Percentiles rank a stretch among this genome's conserved stretches.
Evolutionary conservation across 2,113 vertebrate species (phyloP).

Genomic region (Chaetodon auriga): DNA sequence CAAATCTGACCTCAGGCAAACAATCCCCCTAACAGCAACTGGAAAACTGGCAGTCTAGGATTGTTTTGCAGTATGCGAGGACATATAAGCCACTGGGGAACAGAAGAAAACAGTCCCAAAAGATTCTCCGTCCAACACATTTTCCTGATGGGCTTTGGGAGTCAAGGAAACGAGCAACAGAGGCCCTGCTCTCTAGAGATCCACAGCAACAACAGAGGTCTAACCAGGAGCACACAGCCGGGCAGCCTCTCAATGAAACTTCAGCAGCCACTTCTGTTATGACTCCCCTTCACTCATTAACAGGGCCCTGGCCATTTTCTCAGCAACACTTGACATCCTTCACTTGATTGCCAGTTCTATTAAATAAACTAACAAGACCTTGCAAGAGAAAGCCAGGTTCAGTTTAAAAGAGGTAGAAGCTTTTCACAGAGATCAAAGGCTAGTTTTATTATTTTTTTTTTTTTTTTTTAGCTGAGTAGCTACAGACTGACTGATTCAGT

Average conservation of each 20-base stretch:
- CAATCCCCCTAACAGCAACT: constrained; percentile 20
- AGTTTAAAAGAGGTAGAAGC: background rate
- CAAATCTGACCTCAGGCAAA: constrained; percentile 11
- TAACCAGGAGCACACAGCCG: constrained; percentile 40
- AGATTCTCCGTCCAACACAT: constrained; percentile 75
- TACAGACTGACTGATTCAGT: background rate
- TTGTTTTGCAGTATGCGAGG: constrained; percentile 60
- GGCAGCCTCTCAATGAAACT: constrained; percentile 40
- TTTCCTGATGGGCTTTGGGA: constrained; percentile 74
- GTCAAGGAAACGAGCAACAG: constrained; percentile 83
- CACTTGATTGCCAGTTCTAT: constrained; percentile 62
- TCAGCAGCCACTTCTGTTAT: constrained; percentile 42
- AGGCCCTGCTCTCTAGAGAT: constrained; percentile 57
- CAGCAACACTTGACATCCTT: constrained; percentile 56
- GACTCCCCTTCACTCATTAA: constrained; percentile 54
- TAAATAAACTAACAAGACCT: constrained; percentile 42
- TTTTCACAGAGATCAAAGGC: constrained; percentile 3
- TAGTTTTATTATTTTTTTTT: background rate
- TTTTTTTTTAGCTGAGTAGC: background rate
- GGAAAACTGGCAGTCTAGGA: constrained; percentile 34
- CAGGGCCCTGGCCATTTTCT: constrained; percentile 58
- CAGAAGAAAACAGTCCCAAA: constrained; percentile 42
- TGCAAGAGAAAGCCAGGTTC: constrained; percentile 8
- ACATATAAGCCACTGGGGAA: constrained; percentile 43
- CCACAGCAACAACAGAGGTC: constrained; percentile 54